A percentile compares a stretch with the other conserved stretches of the same genome.
Evolutionary conservation across 2,888 invertebrate genomes (phyloP).

Genomic region (Gnatocerus cornutus): DNA sequence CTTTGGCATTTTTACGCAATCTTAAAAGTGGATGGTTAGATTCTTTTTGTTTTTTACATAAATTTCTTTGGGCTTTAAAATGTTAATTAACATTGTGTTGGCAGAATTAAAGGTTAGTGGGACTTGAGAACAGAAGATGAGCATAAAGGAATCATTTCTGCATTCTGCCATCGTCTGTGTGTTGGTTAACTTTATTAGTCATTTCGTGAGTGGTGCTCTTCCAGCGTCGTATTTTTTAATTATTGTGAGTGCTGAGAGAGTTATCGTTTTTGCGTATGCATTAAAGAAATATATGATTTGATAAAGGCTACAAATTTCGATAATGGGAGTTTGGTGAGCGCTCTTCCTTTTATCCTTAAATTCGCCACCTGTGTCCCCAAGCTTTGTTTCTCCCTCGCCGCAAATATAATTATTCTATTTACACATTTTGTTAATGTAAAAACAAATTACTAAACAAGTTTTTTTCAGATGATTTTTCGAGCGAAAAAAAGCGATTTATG

Average conservation of each 20-base stretch:
- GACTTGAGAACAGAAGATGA: too few relatives aligned
- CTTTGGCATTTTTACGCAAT: background rate
- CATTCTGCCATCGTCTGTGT: background rate
- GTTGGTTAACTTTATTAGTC: constrained; percentile 27
- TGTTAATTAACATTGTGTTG: too few relatives aligned
- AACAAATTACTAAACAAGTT: constrained; percentile 18
- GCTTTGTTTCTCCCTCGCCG: constrained; percentile 15
- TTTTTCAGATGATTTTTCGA: constrained; percentile 22
- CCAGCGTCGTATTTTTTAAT: constrained; percentile 47
- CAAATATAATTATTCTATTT: constrained; percentile 38
- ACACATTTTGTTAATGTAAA: constrained; percentile 26
- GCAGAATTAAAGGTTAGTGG: too few relatives aligned
- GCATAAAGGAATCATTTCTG: background rate
- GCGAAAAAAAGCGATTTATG: constrained; percentile 25
- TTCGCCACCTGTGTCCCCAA: constrained; percentile 48
- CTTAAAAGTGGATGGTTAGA: background rate
- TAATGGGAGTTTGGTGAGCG: constrained; percentile 49
- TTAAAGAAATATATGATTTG: constrained; percentile 57
- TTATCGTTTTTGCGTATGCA: constrained; percentile 47
- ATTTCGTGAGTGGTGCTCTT: constrained; percentile 12
- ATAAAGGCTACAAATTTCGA: constrained; percentile 56
- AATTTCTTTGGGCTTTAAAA: too few relatives aligned
- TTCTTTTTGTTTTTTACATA: background rate
- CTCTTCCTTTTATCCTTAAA: constrained; percentile 44
- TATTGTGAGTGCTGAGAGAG: constrained; percentile 47